phyloP scores from a whole-genome alignment of 2,888 invertebrate genomes.

The Strigamia crassipes region DNA sequence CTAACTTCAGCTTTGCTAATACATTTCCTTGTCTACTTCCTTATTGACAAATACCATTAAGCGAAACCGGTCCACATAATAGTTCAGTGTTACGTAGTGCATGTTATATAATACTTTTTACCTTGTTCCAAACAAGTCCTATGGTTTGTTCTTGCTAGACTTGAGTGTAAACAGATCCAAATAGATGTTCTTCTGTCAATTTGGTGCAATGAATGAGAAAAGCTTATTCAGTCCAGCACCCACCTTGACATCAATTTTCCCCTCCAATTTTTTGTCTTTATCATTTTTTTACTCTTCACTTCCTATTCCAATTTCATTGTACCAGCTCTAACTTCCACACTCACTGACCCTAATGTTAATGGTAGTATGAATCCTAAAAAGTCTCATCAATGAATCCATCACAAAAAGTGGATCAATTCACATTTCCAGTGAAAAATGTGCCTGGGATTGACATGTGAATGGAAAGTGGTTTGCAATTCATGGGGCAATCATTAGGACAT shows the following conservation, averaged over 20 bases:
- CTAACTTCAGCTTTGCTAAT: no score
- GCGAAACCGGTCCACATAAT: background rate
- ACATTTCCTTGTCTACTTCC: no score
- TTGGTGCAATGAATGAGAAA: background rate
- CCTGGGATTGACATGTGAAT: no score
- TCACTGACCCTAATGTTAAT: constrained; percentile 1
- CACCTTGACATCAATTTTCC: background rate
- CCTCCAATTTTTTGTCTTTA: background rate
- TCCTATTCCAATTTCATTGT: constrained; percentile 5
- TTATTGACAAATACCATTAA: background rate
- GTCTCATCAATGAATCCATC: background rate
- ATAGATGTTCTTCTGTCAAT: background rate
- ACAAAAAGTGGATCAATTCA: background rate
- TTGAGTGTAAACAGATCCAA: background rate
- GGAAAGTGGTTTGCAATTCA: no score
- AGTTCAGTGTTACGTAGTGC: background rate
- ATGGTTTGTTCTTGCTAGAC: no score
- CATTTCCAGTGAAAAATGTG: no score
- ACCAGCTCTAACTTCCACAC: constrained; percentile 3
- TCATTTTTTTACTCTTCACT: background rate
- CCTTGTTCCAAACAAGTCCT: no score
- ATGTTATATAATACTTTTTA: no score
- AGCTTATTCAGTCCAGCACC: background rate
- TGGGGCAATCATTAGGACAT: no score
- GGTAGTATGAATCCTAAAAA: background rate